These are phyloP conservation scores for Drosophila anomelani DNA, from an alignment of 2,888 invertebrate genomes.

Conservation along the genomic window DNA sequence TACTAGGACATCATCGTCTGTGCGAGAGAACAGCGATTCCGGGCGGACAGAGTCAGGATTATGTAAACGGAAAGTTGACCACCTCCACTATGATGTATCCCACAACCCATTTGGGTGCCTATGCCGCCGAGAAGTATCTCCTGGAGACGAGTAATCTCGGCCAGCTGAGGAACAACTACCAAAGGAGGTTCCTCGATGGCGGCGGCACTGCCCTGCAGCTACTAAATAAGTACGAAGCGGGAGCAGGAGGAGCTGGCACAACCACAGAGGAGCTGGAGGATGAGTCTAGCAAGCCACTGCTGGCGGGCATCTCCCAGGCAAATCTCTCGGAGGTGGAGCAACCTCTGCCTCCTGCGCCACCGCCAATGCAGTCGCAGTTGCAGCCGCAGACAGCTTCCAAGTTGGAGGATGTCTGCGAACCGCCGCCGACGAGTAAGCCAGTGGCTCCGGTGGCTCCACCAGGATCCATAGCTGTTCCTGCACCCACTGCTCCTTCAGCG, in stretches of 20 bases:
- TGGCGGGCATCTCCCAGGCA: constrained; percentile 44
- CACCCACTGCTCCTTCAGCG: constrained; percentile 10
- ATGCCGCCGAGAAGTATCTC: constrained; percentile 74
- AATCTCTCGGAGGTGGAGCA: constrained; percentile 13
- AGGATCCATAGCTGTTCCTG: constrained; percentile 4
- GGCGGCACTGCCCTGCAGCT: constrained; percentile 81
- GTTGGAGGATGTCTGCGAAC: constrained; percentile 67
- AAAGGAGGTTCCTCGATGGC: constrained; percentile 79
- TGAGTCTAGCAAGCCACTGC: constrained; percentile 77
- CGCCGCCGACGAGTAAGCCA: constrained; percentile 54
- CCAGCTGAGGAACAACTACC: constrained; percentile 67
- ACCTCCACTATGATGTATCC: constrained; percentile 73
- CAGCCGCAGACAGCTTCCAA: constrained; percentile 39
- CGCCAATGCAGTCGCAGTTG: background rate
- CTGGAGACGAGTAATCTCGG: constrained; percentile 72
- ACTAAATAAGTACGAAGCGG: constrained; percentile 66
- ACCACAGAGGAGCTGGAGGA: constrained; percentile 66
- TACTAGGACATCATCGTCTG: constrained; percentile 87
- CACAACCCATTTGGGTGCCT: constrained; percentile 75
- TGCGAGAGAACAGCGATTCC: constrained; percentile 85
- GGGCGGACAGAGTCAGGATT: constrained; percentile 13
- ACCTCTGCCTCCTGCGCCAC: background rate
- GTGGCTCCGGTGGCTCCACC: constrained; percentile 22
- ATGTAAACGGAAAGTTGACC: constrained; percentile 48
- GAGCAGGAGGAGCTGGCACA: background rate